These are phyloP conservation scores for Lophochroa leadbeateri DNA, from an alignment of 2,113 vertebrate species.

Conservation along the genomic window DNA sequence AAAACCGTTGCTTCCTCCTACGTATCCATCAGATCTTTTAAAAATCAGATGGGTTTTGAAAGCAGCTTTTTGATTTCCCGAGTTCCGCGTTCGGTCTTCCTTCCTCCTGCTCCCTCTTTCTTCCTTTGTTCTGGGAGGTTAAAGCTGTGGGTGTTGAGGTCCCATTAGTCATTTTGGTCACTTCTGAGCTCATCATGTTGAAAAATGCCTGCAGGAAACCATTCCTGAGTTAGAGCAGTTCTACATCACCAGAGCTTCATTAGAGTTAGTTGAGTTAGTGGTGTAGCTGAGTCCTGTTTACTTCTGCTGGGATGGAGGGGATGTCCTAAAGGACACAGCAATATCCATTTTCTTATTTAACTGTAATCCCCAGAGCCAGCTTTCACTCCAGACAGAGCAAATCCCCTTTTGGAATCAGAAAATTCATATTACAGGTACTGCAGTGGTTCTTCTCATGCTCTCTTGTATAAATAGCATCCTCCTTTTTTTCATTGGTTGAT, in stretches of 20 bases:
- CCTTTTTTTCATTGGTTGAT: background rate
- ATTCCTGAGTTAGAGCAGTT: background rate
- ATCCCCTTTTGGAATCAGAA: background rate
- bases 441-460: background rate
- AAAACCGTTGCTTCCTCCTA: conserved; percentile 15
- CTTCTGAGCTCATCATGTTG: background rate
- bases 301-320: background rate
- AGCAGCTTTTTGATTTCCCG: conserved; percentile 20
- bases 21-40: background rate
- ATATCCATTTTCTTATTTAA: background rate
- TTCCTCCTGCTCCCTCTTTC: conserved; percentile 15
- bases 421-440: too few species aligned
- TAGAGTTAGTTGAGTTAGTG: background rate
- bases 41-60: background rate
- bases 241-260: background rate
- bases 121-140: conserved; percentile 50
- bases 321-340: background rate
- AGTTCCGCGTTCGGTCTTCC: background rate
- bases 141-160: conserved; percentile 59
- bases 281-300: background rate
- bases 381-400: background rate
- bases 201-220: background rate
- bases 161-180: conserved; percentile 37
- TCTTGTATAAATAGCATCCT: background rate
- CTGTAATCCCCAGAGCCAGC: background rate